Base-by-base conservation (phyloP, 2,888 invertebrate genomes). In the Dicranocentrus wangi region DNA sequence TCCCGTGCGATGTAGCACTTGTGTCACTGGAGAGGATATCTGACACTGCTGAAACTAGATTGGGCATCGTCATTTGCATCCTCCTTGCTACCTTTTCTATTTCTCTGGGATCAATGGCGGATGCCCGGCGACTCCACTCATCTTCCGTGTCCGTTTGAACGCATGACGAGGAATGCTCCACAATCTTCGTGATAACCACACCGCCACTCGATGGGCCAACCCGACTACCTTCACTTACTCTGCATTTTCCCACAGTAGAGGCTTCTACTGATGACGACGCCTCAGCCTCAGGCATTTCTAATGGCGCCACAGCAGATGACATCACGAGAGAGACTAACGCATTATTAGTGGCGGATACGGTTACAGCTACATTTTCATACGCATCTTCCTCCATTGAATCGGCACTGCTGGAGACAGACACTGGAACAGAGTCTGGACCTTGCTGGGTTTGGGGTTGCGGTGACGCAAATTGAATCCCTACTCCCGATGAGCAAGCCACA, bases 381-480 rank as follows among this genome's bases (percentile, higher is more conserved):
- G 32, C 10, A 32, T 7, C 10, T 32, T 10, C 32, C 10, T 7
- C 10, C 5, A 32, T 3, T 7, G 3, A 7, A 10, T 10, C 32
- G 32, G 3, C 10, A 10, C 32, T 32, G 10, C 10, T 10, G 5
- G 5, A 3, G 3, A 10, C 10, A 7, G 32, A 3, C 32, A 32
- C 32, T 32, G 32, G 32, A 3, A 32, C 32, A 32, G 3, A 7
- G 5, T 32, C 32, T 32, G 32, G 32, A 32, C 3, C 10, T 32
- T 32, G 32, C n/a, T n/a, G n/a, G n/a, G n/a, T n/a, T n/a, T n/a
- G n/a, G n/a, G 32, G 5, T 32, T 32, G 28, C 17, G 71, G 47
- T 21, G 81, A 68, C 1, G 75, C 81, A 70, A 81, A 81, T 55
- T 81, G 81, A 13, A 81, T 81, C 23, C 81, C 69, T 7, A 81